Base-by-base conservation (phyloP, 2,888 invertebrate genomes). In the Eupithecia tripunctaria region DNA sequence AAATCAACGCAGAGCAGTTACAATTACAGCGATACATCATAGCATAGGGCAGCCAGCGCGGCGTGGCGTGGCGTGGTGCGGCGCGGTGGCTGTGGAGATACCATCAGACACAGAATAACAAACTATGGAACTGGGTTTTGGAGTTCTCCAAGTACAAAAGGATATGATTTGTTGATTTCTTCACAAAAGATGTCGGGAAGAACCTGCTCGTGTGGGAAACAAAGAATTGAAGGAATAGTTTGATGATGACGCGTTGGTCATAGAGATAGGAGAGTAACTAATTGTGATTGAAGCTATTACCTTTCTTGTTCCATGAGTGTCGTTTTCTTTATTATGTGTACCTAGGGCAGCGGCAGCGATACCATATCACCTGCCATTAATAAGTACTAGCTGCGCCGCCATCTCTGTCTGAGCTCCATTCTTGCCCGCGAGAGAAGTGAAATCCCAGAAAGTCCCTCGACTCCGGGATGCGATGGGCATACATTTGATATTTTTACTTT, bases 81-180 rank as follows among this genome's bases (percentile, higher is more conserved):
- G 43, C 6, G 43, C 5, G 43, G 7, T 8, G 15, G 43, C n/a
- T 43, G 51, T 21, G 21, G 21, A n/a, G 21, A 51, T 3, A 51
- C 12, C 59, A 51, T 21, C 59, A 59, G 5, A 14, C 59, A 21
- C 25, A 59, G 5, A 3, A 27, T 27, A 10, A 25, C 12, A n/a
- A 47, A 59, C 25, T 59, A 15, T 59, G 14, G 14, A 73, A 78
- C n/a, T 43, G 59, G 14, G 25, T n/a, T 72, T 68, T 29, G 62
- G 27, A 14, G 43, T 32, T 27, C 60, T 60, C 43, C 43, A 15
- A 18, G 18, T 62, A 47, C 62, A 68, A 68, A 43, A 62, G 62
- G n/a, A 60, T 27, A 62, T 32, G 62, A 47, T 62, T 59, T 68
- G 43, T 62, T 43, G 27, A 21, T 27, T 14, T 63, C 14, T 59